Evolutionary conservation across 2,113 vertebrate species (phyloP), one percentile per base, ranked within the genome.

Genomic region (Suricata suricatta): DNA sequence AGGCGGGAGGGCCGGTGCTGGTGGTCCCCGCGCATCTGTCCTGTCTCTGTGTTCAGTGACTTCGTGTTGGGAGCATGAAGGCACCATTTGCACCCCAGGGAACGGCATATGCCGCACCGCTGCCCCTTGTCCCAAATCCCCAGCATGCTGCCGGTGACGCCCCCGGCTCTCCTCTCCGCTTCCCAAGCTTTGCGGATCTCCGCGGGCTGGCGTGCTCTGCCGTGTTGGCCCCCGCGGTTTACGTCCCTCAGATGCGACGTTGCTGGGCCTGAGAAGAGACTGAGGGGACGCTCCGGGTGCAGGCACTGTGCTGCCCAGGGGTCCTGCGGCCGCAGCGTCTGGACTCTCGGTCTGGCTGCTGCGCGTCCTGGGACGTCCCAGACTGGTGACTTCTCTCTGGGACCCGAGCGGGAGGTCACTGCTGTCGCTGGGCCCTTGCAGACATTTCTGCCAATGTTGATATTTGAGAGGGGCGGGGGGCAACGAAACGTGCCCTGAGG

Each of bases 281-380:
- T 16, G 41, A n/a, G 41, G 5, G 35, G 2, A 16, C 2, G 19
- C 66, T 83, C 60, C 3, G 21, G 21, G 31, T 11, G 27, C 12
- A 23, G 54, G 33, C 2, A 0, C 41, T 33, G 0, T 29, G 25
- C 66, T 71, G 50, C 29, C 13, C 2, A 60, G 63, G 44, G 64
- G 1, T 3, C 8, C 41, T 23, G 33, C 25, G 0, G 38, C 66
- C 33, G 44, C 31, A 7, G 2, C 1, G 16, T 15, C 87, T 31
- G 44, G 63, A 10, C 11, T 27, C 21, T n/a, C 0, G 66, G n/a
- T 35, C 74, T 9, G 21, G 31, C 76, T 10, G 2, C 12, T 12
- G 9, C 0, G 0, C 2, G 4, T 17, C 11, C 0, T 0, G 14
- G 71, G 52, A 23, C 1, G 2, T 25, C 35, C 13, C 41, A 16